Conservation (phyloP, 1,140 invertebrate genomes). For the Zaprionus nigranus region DNA sequence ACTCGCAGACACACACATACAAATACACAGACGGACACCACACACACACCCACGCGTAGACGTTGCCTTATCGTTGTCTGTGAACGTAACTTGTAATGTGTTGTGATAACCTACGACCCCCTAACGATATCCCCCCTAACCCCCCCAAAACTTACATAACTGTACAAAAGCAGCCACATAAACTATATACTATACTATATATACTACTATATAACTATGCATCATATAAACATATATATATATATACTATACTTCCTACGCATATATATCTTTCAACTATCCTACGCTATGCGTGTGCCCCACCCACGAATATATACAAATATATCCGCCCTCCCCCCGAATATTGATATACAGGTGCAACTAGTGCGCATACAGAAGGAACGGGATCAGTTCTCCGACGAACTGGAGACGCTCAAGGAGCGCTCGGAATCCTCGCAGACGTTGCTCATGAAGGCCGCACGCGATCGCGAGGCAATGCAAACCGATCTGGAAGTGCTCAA, state of each 20-base stretch:
- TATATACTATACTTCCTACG: constrained; percentile 50
- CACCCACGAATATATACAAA: constrained; percentile 6
- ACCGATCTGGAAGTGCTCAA: constrained; percentile 94
- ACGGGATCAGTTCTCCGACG: constrained; percentile 91
- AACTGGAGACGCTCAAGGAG: constrained; percentile 92
- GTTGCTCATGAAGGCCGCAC: constrained; percentile 92
- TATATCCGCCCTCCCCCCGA: neutral
- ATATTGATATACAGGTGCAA: constrained; percentile 85
- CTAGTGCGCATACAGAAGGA: constrained; percentile 94
- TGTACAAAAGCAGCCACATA: constrained; percentile 17
- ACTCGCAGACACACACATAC: constrained; percentile 17
- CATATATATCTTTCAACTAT: constrained; percentile 74
- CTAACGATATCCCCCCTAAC: neutral
- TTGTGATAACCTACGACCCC: constrained; percentile 1
- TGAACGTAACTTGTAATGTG: constrained; percentile 6
- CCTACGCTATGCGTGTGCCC: constrained; percentile 29
- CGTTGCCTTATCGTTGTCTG: constrained; percentile 6
- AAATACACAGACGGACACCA: constrained; percentile 22
- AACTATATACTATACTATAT: constrained; percentile 47
- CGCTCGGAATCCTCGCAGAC: constrained; percentile 91
- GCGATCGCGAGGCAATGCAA: constrained; percentile 92
- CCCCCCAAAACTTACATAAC: neutral
- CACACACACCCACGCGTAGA: constrained; percentile 16
- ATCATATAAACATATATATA: neutral
- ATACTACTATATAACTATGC: constrained; percentile 54